These are phyloP conservation scores for Syngnathus floridae DNA, from an alignment of 2,113 vertebrate genomes.

Conservation along the genomic window DNA sequence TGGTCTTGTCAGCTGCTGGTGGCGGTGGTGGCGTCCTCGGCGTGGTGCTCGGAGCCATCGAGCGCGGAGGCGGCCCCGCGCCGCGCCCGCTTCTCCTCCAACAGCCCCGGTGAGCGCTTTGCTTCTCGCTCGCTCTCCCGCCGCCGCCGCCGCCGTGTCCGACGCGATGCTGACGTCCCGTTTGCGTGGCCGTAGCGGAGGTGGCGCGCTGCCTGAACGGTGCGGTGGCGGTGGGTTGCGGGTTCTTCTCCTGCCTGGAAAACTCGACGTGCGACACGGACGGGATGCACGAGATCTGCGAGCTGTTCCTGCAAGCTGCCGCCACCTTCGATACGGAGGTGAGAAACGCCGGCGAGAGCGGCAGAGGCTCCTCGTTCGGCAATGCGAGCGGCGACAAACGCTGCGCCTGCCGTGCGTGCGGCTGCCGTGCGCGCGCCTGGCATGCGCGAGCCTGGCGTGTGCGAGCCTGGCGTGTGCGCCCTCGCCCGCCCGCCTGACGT, in stretches of 20 bases:
- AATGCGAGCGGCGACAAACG: no score
- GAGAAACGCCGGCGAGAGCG: slow-evolving; percentile 4
- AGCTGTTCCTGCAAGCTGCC: slow-evolving; percentile 86
- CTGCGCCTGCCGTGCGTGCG: no score
- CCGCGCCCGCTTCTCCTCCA: slow-evolving; percentile 66
- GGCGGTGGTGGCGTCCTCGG: slow-evolving; percentile 34
- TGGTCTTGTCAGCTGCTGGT: slow-evolving; percentile 42
- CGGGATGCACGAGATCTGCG: slow-evolving; percentile 93
- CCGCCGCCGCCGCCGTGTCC: no score
- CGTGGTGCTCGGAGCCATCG: slow-evolving; percentile 42
- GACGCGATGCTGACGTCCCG: no score
- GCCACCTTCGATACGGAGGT: slow-evolving; percentile 95
- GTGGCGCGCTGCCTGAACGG: slow-evolving; percentile 84
- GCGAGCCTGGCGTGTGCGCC: no score
- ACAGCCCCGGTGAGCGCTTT: slow-evolving; percentile 67
- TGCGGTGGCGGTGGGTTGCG: slow-evolving; percentile 86
- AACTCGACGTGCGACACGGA: slow-evolving; percentile 95
- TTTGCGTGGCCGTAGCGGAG: slow-evolving; percentile 69
- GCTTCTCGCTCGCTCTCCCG: no score
- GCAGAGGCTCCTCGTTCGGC: no score
- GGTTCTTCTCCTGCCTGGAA: slow-evolving; percentile 90
- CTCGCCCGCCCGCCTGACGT: no score
- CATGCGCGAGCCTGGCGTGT: no score
- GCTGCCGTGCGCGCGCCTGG: no score
- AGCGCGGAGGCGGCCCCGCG: slow-evolving; percentile 54